Conservation (phyloP, 2,888 invertebrate genomes). For the Lithophane leautieri region DNA sequence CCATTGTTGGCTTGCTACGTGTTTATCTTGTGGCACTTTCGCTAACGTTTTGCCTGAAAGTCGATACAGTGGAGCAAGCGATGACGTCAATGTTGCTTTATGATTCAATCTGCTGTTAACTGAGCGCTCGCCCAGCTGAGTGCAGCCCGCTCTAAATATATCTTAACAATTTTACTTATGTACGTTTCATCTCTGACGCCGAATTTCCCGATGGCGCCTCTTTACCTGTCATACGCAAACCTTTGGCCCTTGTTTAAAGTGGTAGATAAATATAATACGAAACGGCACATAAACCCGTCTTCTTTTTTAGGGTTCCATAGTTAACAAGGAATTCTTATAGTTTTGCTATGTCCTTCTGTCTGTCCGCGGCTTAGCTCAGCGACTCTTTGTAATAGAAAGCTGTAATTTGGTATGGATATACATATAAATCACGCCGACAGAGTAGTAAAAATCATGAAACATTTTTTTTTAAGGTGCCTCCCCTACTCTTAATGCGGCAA, state of each 20-base stretch:
- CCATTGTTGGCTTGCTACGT: conserved; percentile 65
- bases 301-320: not conserved
- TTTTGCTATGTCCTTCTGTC: too few species aligned
- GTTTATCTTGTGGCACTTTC: conserved; percentile 75
- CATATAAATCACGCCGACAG: too few species aligned
- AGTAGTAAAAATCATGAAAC: too few species aligned
- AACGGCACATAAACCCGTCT: not conserved
- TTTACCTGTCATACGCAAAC: conserved; percentile 2
- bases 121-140: conserved; percentile 85
- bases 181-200: conserved; percentile 67
- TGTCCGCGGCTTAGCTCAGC: too few species aligned
- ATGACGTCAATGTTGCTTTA: conserved; percentile 88
- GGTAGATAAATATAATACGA: conserved; percentile 2
- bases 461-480: too few species aligned
- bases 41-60: conserved; percentile 74
- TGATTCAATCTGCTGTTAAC: conserved; percentile 86
- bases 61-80: conserved; percentile 76
- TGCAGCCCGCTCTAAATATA: conserved; percentile 88
- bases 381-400: too few species aligned
- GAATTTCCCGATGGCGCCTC: conserved; percentile 58
- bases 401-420: too few species aligned
- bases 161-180: conserved; percentile 82
- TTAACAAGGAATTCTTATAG: too few species aligned
- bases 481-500: too few species aligned
- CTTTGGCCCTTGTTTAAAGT: conserved; percentile 18